Conservation (phyloP, 2,888 invertebrate genomes). For the Tachina grossa region DNA sequence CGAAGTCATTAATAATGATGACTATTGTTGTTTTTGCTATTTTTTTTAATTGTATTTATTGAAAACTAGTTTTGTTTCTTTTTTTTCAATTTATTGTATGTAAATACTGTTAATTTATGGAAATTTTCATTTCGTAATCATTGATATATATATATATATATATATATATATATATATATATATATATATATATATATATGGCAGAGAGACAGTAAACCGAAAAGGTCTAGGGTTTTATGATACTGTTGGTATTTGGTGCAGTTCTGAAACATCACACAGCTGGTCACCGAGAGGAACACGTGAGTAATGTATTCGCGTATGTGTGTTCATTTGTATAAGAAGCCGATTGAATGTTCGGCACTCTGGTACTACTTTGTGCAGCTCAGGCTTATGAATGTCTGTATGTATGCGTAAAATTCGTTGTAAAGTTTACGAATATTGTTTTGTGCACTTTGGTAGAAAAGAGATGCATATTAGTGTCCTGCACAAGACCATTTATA, state of each 20-base stretch:
- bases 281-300: no score
- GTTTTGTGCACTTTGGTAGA: no score
- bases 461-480: no score
- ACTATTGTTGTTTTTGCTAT: slow-evolving; percentile 31
- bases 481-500: no score
- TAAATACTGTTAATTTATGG: slow-evolving; percentile 57
- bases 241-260: neutral
- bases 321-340: no score
- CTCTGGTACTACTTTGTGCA: no score
- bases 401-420: no score
- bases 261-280: neutral
- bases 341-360: no score
- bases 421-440: no score
- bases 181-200: neutral
- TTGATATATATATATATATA: slow-evolving; percentile 2
- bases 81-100: slow-evolving; percentile 32
- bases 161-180: neutral
- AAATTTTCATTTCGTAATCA: slow-evolving; percentile 60
- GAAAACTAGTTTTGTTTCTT: slow-evolving; percentile 40
- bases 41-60: slow-evolving; percentile 38
- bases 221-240: neutral
- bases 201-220: neutral
- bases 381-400: no score
- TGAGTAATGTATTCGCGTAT: no score
- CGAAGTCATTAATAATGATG: neutral